Base-by-base conservation (phyloP, 1,140 invertebrate species). In the Neelides sp. region DNA sequence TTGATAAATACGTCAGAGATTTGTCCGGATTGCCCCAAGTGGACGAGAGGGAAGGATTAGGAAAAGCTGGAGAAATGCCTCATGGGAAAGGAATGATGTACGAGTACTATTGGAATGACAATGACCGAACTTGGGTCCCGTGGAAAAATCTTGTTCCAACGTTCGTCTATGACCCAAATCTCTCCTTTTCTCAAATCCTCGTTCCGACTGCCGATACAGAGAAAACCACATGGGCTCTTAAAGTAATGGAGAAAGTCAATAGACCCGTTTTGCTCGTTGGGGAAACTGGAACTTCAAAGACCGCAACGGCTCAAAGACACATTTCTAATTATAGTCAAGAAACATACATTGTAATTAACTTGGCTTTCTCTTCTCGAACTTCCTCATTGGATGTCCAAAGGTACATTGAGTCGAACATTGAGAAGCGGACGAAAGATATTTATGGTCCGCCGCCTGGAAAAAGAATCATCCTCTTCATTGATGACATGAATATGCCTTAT, bases 401-500 rank as follows among this genome's bases (percentile, higher is more conserved):
- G 36, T 88, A 81, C 61, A 70, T 94, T 46, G 88, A 93, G 69
- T 80, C 84, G 0, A 78, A 78, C 23, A 77, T 92, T 3, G 85
- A 91, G 63, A 92, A 91, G 67, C 71, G 86, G 56, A 90, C 86
- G 2, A 89, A 89, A 66, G 82, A 90, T 64, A 79, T 80, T 17
- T 92, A 83, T 63, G 89, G 88, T 0, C 88, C 89, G 46, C 78
- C 85, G 3, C 73, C 82, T 34, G 87, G 87, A 17, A 92, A 89
- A 69, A 80, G 82, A 62, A 72, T 93, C 57, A 72, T 90, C 36
- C 76, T 88, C 56, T 93, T 93, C 64, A 82, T 94, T 56, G 90
- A 94, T 65, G 87, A 94, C 62, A 81, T 94, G 78, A 91, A 93
- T 66, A 91, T 91, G 86, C 87, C 88, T 30, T 77, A 85, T 68